These are phyloP conservation scores for Sebastes miniatus DNA, from an alignment of 2,797 vertebrate genomes.

Conservation along the genomic window DNA sequence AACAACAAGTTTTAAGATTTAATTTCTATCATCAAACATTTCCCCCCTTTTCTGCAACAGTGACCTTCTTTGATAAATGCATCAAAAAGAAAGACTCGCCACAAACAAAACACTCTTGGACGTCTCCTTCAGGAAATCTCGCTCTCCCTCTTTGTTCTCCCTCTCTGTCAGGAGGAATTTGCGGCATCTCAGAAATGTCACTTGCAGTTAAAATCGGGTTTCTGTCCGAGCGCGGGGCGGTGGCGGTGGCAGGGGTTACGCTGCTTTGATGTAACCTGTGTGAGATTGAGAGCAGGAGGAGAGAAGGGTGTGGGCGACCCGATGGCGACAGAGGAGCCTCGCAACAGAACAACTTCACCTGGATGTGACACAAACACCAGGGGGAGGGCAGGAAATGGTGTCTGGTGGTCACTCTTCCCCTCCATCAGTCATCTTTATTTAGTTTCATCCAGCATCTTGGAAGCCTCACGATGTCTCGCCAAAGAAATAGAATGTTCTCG, in stretches of 20 bases:
- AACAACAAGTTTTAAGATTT: neutral
- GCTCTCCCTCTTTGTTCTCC: neutral
- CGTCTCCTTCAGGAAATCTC: conserved; percentile 5
- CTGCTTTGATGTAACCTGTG: conserved; percentile 49
- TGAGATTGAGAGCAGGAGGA: neutral
- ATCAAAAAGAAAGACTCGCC: conserved; percentile 12
- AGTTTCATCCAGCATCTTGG: neutral
- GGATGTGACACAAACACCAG: neutral
- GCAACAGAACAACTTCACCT: neutral
- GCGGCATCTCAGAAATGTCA: conserved; percentile 67
- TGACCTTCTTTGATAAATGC: conserved; percentile 4
- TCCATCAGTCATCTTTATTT: neutral
- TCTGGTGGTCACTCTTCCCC: neutral
- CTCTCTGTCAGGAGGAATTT: conserved; percentile 48
- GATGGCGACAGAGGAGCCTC: neutral
- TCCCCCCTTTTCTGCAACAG: neutral
- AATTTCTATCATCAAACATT: conserved; percentile 5
- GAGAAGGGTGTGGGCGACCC: neutral
- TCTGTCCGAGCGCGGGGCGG: neutral
- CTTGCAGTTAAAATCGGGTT: conserved; percentile 36
- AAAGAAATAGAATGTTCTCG: neutral
- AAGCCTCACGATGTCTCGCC: neutral
- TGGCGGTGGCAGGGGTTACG: neutral
- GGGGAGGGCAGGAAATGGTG: neutral
- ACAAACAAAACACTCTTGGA: neutral